Conservation (phyloP, 2,113 vertebrate genomes). For the Notarius quadriscutis region DNA sequence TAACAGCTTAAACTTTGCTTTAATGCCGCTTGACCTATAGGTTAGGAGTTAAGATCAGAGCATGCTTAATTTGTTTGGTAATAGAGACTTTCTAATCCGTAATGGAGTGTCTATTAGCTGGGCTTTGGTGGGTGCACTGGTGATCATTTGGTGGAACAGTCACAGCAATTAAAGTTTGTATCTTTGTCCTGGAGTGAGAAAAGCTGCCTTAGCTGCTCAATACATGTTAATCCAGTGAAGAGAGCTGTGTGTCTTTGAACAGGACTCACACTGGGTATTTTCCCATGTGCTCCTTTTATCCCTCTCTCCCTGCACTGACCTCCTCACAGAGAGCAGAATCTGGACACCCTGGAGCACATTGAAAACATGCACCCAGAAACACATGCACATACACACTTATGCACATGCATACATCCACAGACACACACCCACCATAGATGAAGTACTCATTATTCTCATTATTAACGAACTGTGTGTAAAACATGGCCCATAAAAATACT, state of each 20-base stretch:
- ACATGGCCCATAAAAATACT: constrained; percentile 59
- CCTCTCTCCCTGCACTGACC: constrained; percentile 79
- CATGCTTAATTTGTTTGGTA: constrained; percentile 99
- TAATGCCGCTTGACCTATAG: constrained; percentile 90
- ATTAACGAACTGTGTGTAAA: constrained; percentile 68
- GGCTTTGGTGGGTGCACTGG: constrained; percentile 94
- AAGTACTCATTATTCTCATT: constrained; percentile 77
- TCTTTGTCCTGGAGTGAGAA: constrained; percentile 91
- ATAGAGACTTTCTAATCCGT: constrained; percentile 98
- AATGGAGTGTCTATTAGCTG: constrained; percentile 97
- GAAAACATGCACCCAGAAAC: background rate
- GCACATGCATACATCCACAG: background rate
- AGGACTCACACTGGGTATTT: constrained; percentile 85
- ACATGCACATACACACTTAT: background rate
- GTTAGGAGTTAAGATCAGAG: constrained; percentile 94
- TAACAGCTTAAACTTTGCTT: constrained; percentile 96
- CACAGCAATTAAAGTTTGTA: constrained; percentile 91
- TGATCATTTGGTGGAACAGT: constrained; percentile 97
- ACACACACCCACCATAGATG: constrained; percentile 67
- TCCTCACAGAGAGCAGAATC: constrained; percentile 78
- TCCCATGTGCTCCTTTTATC: constrained; percentile 81
- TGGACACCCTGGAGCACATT: constrained; percentile 38
- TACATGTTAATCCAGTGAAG: constrained; percentile 99
- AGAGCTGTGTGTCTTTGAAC: constrained; percentile 94
- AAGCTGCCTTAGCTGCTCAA: constrained; percentile 93